Percentiles rank a stretch among this genome's conserved stretches.
Evolutionary conservation across 2,797 vertebrate species (phyloP).

Genomic region (Acropternis orthonyx): DNA sequence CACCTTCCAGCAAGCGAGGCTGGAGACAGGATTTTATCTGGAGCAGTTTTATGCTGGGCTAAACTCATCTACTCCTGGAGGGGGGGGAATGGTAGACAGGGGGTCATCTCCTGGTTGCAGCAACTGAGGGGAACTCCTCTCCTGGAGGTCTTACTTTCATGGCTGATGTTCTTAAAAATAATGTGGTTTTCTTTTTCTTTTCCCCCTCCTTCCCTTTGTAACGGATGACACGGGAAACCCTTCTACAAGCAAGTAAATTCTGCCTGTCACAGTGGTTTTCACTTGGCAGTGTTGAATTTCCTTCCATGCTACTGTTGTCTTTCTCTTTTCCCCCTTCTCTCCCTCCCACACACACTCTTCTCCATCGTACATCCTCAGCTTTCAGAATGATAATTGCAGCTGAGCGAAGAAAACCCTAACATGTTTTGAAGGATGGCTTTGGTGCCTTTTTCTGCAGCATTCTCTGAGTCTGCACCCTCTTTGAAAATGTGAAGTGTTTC

Average conservation of each 20-base stretch:
- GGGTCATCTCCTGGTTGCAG: neutral
- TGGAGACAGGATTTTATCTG: neutral
- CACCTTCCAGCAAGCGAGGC: neutral
- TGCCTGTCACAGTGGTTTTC: slow-evolving; percentile 25
- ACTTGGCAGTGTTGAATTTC: slow-evolving; percentile 35
- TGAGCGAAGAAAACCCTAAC: slow-evolving; percentile 15
- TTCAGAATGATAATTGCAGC: slow-evolving; percentile 17
- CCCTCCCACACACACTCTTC: slow-evolving; percentile 28
- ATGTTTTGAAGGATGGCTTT: slow-evolving; percentile 13
- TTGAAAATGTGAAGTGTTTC: slow-evolving; percentile 1
- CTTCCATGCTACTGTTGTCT: slow-evolving; percentile 50
- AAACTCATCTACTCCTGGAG: neutral
- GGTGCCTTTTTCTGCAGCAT: slow-evolving; percentile 8
- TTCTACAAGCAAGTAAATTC: slow-evolving; percentile 37
- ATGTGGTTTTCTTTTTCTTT: neutral
- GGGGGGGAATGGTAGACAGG: neutral
- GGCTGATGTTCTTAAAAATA: neutral
- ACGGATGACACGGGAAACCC: neutral
- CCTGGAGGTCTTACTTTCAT: neutral
- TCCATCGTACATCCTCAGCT: slow-evolving; percentile 14
- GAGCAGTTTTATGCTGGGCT: neutral
- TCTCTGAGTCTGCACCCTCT: neutral
- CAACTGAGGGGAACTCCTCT: neutral
- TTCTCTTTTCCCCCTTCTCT: slow-evolving; percentile 30
- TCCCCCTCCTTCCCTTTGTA: neutral